Conservation (phyloP, 2,113 vertebrate species). For the cat (Felis catus) region F.catus_Fca126_mat1.0 CM031417.1:48589501-48590000, state of each 20-base stretch:
- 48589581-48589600: not conserved
- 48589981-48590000: not conserved
- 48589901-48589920: not conserved
- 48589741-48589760: not conserved
- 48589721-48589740: not conserved
- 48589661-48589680: conserved; percentile 20
- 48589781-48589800: not conserved
- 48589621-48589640: not conserved
- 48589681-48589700: not conserved
- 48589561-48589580: not conserved
- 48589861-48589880: not conserved
- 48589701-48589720: not conserved
- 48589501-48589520: too few species aligned
- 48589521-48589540: too few species aligned
- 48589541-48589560: not conserved
- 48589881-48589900: not conserved
- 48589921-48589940: not conserved
- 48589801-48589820: not conserved
- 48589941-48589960: not conserved
- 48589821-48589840: not conserved
- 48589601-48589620: not conserved
- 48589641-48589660: not conserved
- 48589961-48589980: not conserved
- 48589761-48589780: not conserved
- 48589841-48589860: not conserved